phyloP scores from a whole-genome alignment of 2,113 vertebrate genomes.

The Panthera uncia region DNA sequence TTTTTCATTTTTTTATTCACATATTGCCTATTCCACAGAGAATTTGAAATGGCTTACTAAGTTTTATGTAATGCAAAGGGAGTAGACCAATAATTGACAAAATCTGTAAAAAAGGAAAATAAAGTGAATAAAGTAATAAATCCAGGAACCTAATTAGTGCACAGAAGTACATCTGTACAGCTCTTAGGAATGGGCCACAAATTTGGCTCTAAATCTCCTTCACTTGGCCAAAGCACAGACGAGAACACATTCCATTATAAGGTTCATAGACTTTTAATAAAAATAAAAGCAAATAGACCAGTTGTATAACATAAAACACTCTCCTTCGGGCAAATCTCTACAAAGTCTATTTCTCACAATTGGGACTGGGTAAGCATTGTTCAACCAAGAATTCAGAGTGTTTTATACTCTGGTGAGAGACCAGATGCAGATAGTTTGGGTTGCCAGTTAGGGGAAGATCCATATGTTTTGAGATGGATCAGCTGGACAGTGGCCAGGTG shows the following conservation, averaged over 20 bases:
- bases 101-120: neutral
- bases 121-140: neutral
- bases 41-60: neutral
- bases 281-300: conserved; percentile 19
- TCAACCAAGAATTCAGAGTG: neutral
- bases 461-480: neutral
- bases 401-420: neutral
- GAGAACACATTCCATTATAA: conserved; percentile 38
- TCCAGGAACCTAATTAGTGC: neutral
- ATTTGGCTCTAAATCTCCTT: neutral
- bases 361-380: neutral
- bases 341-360: neutral
- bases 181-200: neutral
- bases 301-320: neutral
- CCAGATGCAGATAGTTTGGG: neutral
- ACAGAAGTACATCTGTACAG: neutral
- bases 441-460: neutral
- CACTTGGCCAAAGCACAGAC: conserved; percentile 17
- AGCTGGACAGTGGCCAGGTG: neutral
- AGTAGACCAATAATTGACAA: neutral
- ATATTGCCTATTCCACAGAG: neutral
- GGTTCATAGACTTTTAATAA: neutral
- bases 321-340: neutral
- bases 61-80: neutral
- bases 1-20: neutral